Evolutionary conservation across 2,797 vertebrate genomes (phyloP), one percentile per base, ranked within the genome.

Genomic region (Sorex maritimensis): DNA sequence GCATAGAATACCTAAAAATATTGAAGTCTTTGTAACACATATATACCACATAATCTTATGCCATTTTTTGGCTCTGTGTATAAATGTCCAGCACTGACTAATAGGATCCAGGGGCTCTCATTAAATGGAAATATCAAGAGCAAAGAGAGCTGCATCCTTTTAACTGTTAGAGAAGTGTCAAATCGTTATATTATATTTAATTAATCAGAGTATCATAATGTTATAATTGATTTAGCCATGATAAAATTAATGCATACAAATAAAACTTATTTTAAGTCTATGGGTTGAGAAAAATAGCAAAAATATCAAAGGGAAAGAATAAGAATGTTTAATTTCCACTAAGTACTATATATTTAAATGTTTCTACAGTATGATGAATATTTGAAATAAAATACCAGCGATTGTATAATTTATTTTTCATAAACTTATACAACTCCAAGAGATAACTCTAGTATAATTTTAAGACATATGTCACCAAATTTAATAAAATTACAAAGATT

Each of bases 401-500:
- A 30, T 30, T n/a, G 10, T 63, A 1, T 44, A 82, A 55, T 23
- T 65, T 61, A 61, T 6, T 2, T 10, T 24, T 75, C 23, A 0
- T 77, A 61, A 1, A 24, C 38, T 2, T 30, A 6, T 23, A 49
- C 15, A 77, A 52, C 41, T 9, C 49, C 13, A 14, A 52, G 49
- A 52, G 10, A 52, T 52, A 52, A 11, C 10, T 11, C 49, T 52
- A 52, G 10, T 52, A 52, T 52, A 52, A 11, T 11, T 52, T 52
- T 52, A 52, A 8, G 49, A 52, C 49, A 11, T 49, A 49, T 80
- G 23, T 46, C 26, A 49, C 41, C 4, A 71, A 14, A 44, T 44
- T 87, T 78, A 72, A 89, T 6, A 89, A 44, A 61, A 77, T 38
- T 34, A 11, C 26, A 81, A 80, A 63, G 41, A 52, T 68, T 34